Evolutionary conservation across 2,113 vertebrate genomes (phyloP).

Genomic region (Xiphophorus maculatus): DNA sequence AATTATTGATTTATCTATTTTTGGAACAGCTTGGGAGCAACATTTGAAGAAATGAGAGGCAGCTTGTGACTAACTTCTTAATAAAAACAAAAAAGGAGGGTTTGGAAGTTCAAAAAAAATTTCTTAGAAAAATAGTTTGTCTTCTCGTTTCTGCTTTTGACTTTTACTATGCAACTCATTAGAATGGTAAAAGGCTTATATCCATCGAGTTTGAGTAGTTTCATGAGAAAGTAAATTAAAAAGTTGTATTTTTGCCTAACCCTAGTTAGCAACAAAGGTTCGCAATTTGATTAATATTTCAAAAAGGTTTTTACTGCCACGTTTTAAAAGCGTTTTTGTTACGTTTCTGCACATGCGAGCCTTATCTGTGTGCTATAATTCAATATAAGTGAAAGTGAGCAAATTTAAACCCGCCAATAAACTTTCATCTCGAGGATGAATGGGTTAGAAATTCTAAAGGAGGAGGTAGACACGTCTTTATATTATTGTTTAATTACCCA

Average conservation of each 20-base stretch:
- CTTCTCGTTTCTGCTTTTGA: too few relatives aligned
- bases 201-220: background rate
- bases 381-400: too few relatives aligned
- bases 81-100: too few relatives aligned
- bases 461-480: background rate
- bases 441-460: background rate
- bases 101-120: too few relatives aligned
- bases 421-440: background rate
- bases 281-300: background rate
- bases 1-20: too few relatives aligned
- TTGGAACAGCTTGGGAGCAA: too few relatives aligned
- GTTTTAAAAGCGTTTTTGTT: background rate
- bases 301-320: too few relatives aligned
- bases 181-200: too few relatives aligned
- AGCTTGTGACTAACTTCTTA: too few relatives aligned
- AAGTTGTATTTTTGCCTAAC: background rate
- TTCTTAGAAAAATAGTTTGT: too few relatives aligned
- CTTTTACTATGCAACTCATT: too few relatives aligned
- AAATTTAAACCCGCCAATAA: background rate
- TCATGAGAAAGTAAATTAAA: background rate
- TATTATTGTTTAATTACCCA: constrained; percentile 65
- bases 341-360: background rate
- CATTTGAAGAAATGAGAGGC: too few relatives aligned
- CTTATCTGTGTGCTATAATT: background rate
- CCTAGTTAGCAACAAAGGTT: background rate